phyloP scores from a whole-genome alignment of 2,797 vertebrate species.

The Bufotes viridis region DNA sequence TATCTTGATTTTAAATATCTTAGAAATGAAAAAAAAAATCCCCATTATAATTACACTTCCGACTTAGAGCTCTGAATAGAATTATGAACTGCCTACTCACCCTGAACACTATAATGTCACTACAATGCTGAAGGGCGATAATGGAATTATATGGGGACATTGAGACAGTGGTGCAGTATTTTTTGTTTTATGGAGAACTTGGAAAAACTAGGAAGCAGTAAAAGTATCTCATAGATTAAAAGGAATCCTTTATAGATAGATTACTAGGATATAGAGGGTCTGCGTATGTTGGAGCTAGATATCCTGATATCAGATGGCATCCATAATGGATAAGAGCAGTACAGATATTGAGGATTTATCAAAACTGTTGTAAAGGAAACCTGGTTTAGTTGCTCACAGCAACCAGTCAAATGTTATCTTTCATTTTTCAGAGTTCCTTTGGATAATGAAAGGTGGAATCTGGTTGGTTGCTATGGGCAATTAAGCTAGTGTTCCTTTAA shows the following conservation, averaged over 20 bases:
- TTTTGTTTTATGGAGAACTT: neutral
- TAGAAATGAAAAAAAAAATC: neutral
- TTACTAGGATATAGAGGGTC: too few relatives aligned
- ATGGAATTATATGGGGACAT: neutral
- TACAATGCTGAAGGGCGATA: neutral
- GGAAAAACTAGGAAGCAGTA: neutral
- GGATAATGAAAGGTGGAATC: too few relatives aligned
- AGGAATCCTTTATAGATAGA: neutral
- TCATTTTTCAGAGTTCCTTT: too few relatives aligned
- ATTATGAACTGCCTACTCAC: neutral
- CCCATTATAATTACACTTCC: neutral
- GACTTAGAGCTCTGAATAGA: neutral
- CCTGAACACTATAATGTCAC: neutral
- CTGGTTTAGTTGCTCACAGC: too few relatives aligned
- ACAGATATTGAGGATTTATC: too few relatives aligned
- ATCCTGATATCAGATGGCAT: too few relatives aligned
- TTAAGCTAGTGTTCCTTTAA: too few relatives aligned
- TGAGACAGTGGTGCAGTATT: neutral
- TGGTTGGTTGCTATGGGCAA: too few relatives aligned
- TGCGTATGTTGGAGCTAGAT: too few relatives aligned
- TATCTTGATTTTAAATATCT: neutral
- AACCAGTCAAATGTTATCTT: too few relatives aligned
- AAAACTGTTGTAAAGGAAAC: too few relatives aligned
- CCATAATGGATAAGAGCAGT: too few relatives aligned
- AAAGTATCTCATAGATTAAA: neutral